Evolutionary conservation across 2,113 vertebrate genomes (phyloP).

Genomic region (Neolamprologus cancellatus): DNA sequence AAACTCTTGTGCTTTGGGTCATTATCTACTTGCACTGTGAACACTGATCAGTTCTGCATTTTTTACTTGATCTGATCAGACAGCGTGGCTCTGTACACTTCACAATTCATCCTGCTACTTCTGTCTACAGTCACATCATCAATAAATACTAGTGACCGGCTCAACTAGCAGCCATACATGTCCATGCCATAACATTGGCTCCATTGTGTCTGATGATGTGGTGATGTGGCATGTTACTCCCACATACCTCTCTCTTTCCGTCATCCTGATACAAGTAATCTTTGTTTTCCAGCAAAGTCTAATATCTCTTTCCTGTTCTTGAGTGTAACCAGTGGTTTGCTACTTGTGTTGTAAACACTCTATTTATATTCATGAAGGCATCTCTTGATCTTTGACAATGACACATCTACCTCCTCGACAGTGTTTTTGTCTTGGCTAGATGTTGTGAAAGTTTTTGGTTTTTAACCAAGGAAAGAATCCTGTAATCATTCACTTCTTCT

Average conservation of each 20-base stretch:
- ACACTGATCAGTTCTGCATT: background rate
- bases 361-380: background rate
- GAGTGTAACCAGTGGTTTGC: background rate
- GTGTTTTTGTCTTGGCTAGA: background rate
- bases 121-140: background rate
- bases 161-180: background rate
- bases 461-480: background rate
- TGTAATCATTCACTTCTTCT: background rate
- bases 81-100: background rate
- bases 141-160: background rate
- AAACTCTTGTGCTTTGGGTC: background rate
- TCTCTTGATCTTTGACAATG: background rate
- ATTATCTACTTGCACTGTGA: background rate
- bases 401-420: background rate
- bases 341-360: background rate
- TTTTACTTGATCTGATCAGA: background rate
- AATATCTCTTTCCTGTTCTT: background rate
- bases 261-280: background rate
- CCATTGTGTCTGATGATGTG: background rate
- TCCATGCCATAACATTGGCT: background rate
- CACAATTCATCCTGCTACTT: background rate
- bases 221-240: background rate
- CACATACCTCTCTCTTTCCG: background rate
- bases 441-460: background rate
- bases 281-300: background rate